Percentiles rank a stretch among this genome's conserved stretches.
phyloP scores from a whole-genome alignment of 2,113 vertebrate genomes.

The Sterna hirundo region DNA sequence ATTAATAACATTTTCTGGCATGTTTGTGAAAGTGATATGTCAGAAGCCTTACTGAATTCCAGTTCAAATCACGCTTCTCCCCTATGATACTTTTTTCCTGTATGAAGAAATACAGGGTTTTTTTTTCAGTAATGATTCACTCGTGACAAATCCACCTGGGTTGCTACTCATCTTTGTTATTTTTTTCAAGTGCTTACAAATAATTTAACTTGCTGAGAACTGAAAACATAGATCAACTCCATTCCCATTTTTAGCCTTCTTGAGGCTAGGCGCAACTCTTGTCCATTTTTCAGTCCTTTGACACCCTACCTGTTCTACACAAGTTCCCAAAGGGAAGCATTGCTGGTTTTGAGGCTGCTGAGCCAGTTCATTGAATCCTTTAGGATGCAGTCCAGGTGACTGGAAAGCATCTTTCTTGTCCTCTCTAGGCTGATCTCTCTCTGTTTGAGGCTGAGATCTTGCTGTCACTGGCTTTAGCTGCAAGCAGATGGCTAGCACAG shows the following conservation, averaged over 20 bases:
- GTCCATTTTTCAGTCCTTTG: background rate
- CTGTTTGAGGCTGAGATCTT: background rate
- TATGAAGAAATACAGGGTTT: background rate
- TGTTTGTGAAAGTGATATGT: background rate
- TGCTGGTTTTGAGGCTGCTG: background rate
- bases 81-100: background rate
- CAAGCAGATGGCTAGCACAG: conserved; percentile 4
- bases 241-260: background rate
- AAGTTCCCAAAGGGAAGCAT: background rate
- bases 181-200: background rate
- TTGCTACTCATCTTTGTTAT: background rate
- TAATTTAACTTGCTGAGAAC: background rate
- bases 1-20: background rate
- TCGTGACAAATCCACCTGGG: background rate
- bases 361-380: background rate
- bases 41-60: background rate
- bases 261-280: background rate
- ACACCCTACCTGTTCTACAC: background rate
- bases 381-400: background rate
- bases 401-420: conserved; percentile 3
- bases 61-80: background rate
- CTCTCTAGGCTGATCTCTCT: background rate
- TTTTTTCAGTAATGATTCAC: background rate
- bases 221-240: background rate
- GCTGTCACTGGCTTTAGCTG: conserved; percentile 16